These are phyloP conservation scores for Sebastes paucispinis DNA, from an alignment of 2,797 vertebrate species.

Conservation along the genomic window DNA sequence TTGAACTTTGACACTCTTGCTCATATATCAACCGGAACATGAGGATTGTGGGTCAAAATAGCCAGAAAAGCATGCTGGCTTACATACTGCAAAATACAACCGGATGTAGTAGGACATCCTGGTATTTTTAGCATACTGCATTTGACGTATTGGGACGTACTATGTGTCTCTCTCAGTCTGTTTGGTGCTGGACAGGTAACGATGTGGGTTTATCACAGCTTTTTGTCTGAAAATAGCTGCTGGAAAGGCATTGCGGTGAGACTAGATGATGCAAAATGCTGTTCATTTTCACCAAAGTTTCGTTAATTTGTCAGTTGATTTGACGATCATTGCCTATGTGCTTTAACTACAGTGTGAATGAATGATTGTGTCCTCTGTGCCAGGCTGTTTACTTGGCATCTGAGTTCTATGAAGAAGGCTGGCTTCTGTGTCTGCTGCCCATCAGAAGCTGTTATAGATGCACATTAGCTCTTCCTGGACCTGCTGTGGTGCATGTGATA, in stretches of 20 bases:
- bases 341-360: neutral
- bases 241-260: neutral
- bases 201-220: neutral
- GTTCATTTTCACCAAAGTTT: neutral
- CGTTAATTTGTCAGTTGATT: neutral
- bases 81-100: too few relatives aligned
- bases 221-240: neutral
- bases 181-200: too few relatives aligned
- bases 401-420: neutral
- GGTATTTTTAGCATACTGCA: too few relatives aligned
- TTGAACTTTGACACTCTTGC: too few relatives aligned
- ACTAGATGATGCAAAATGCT: neutral
- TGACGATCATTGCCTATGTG: neutral
- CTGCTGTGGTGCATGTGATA: constrained; percentile 33
- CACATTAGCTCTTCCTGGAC: constrained; percentile 31
- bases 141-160: too few relatives aligned
- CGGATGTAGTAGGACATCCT: too few relatives aligned
- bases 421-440: constrained; percentile 21
- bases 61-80: too few relatives aligned
- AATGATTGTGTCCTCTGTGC: neutral
- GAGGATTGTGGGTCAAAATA: too few relatives aligned
- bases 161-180: too few relatives aligned
- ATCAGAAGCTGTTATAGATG: constrained; percentile 4
- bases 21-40: too few relatives aligned
- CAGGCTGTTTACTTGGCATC: neutral